These are phyloP conservation scores for Tupaia chinensis DNA, from an alignment of 2,113 vertebrate species.

Conservation along the genomic window DNA sequence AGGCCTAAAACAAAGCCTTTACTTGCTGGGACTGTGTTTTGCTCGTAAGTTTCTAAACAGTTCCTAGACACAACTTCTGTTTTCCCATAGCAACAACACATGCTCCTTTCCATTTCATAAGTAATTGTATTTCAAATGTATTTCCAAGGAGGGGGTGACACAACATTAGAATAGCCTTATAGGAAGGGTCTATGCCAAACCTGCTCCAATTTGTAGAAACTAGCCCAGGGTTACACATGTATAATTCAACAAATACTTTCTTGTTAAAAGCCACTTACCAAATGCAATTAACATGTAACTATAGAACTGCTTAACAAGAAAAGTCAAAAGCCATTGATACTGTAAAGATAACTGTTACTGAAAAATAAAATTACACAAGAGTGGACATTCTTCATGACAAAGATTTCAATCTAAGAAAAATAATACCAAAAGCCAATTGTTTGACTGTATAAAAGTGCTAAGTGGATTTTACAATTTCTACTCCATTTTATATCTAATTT, in stretches of 20 bases:
- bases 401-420: constrained; percentile 19
- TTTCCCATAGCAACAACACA: neutral
- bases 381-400: neutral
- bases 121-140: neutral
- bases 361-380: constrained; percentile 22
- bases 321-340: neutral
- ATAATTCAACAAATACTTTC: constrained; percentile 18
- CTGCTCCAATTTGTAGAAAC: neutral
- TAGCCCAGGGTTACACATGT: neutral
- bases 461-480: neutral
- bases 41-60: neutral
- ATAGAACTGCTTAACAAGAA: neutral
- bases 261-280: neutral
- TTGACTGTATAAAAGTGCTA: neutral
- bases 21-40: neutral
- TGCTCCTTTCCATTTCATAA: neutral
- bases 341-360: constrained; percentile 31
- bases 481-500: constrained; percentile 7
- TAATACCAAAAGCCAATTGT: neutral
- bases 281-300: constrained; percentile 21
- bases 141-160: neutral
- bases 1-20: neutral
- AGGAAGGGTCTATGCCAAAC: neutral
- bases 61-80: neutral
- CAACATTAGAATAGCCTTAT: neutral